A percentile compares a stretch with the other conserved stretches of the same genome.
Conservation (phyloP, 1,140 invertebrate genomes). For the Drosophila virilis region DNA sequence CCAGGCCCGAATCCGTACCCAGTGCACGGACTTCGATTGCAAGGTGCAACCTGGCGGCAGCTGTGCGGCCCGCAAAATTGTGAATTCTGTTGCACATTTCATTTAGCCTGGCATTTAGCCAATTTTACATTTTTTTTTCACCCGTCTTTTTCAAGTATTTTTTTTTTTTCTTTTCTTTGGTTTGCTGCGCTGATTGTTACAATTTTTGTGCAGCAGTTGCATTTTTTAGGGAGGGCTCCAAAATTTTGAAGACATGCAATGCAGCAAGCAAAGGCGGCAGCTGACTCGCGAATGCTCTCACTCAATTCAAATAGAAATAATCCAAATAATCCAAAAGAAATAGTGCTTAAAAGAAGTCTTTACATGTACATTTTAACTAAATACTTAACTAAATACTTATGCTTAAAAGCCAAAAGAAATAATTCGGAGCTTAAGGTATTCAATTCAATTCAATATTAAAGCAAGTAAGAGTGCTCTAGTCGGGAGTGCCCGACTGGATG, state of each 20-base stretch:
- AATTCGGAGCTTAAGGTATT: too few relatives aligned
- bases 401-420: too few relatives aligned
- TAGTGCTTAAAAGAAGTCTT: too few relatives aligned
- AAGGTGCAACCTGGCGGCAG: conserved; percentile 72
- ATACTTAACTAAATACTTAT: too few relatives aligned
- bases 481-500: too few relatives aligned
- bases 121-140: conserved; percentile 43
- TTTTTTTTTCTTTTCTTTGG: conserved; percentile 19
- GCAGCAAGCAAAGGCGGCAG: not conserved
- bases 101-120: conserved; percentile 55
- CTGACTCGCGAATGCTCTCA: not conserved
- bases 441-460: too few relatives aligned
- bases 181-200: conserved; percentile 73
- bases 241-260: conserved; percentile 58
- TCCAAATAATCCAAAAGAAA: too few relatives aligned
- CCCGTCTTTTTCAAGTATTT: conserved; percentile 3
- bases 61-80: conserved; percentile 62
- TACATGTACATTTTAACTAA: too few relatives aligned
- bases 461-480: too few relatives aligned
- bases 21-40: conserved; percentile 46
- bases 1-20: not conserved
- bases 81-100: conserved; percentile 73
- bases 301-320: too few relatives aligned
- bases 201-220: conserved; percentile 72
- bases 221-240: conserved; percentile 25